These are phyloP conservation scores for Pleuronectes platessa DNA, from an alignment of 2,113 vertebrate species.

Conservation along the genomic window DNA sequence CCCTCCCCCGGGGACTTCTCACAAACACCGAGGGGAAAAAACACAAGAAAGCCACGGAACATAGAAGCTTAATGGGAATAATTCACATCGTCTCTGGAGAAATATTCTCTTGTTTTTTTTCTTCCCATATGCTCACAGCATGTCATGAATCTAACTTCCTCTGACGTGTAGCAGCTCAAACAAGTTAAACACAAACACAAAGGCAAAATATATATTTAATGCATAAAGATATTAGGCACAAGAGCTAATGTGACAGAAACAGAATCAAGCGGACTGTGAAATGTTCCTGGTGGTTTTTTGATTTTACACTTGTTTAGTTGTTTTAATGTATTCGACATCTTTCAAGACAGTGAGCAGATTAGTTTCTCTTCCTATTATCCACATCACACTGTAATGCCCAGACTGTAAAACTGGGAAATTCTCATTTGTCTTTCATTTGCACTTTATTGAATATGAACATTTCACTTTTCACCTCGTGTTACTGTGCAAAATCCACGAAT, in stretches of 20 bases:
- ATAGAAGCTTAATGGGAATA: constrained; percentile 53
- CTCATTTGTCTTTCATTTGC: constrained; percentile 5
- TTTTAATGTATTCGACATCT: background rate
- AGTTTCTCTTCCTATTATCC: background rate
- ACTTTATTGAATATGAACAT: background rate
- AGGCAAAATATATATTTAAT: background rate
- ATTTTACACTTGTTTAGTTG: background rate
- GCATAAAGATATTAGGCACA: background rate
- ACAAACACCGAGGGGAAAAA: constrained; percentile 27
- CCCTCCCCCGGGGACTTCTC: constrained; percentile 12
- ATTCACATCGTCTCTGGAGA: constrained; percentile 34
- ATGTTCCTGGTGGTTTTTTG: background rate
- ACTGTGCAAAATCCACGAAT: constrained; percentile 1
- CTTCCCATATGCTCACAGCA: constrained; percentile 22
- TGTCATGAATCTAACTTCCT: constrained; percentile 1
- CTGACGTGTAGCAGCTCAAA: constrained; percentile 24
- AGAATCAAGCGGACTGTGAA: background rate
- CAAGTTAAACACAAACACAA: constrained; percentile 9
- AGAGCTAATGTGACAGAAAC: background rate
- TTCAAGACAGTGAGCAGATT: background rate
- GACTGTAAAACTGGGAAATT: constrained; percentile 9
- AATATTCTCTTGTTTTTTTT: background rate
- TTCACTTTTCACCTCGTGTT: constrained; percentile 5
- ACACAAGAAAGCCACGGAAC: constrained; percentile 4
- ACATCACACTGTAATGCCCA: background rate